Evolutionary conservation across 2,888 invertebrate genomes (phyloP), one percentile per base, ranked within the genome.

Genomic region (Fissipunctia ypsillon): DNA sequence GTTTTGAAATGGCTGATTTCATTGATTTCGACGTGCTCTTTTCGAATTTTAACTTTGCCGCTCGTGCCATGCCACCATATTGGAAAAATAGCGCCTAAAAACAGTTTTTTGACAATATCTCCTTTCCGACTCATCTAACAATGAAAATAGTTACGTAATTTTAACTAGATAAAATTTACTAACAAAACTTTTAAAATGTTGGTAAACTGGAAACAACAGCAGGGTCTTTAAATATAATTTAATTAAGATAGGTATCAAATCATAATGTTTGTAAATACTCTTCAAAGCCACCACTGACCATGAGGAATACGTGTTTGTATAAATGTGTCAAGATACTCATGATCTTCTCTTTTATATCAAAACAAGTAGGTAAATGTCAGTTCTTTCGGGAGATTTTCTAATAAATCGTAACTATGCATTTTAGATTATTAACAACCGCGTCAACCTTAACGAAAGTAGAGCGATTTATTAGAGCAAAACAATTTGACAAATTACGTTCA

Each of bases 391-490:
- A 54, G 48, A n/a, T 78, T 66, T 63, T 78, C 38, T 66, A 65
- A 76, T 74, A 82, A 73, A 74, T 83, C 54, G 54, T 25, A n/a
- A n/a, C n/a, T n/a, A 60, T 70, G 69, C 69, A 64, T 41, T 69
- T 73, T 6, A 76, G 59, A 73, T 82, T 67, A 82, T 77, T 52
- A 85, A 85, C 63, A 69, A 66, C 73, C 64, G 28, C 31, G 63
- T 41, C 65, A 79, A 85, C 84, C 86, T 86, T 86, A 77, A 73
- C 28, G 68, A 85, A 84, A 83, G 48, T 80, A 66, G 83, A 74
- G 54, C 83, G 52, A 76, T 77, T 84, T 84, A 83, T 66, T 80
- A 80, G 83, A 84, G 73, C 83, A 80, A 84, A 80, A 75, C 85
- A 85, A 83, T 80, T 73, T 80, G 76, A 80, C 74, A 85, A 64